These are phyloP conservation scores for Phortica okadai DNA, from an alignment of 2,888 invertebrate species.

Conservation along the genomic window DNA sequence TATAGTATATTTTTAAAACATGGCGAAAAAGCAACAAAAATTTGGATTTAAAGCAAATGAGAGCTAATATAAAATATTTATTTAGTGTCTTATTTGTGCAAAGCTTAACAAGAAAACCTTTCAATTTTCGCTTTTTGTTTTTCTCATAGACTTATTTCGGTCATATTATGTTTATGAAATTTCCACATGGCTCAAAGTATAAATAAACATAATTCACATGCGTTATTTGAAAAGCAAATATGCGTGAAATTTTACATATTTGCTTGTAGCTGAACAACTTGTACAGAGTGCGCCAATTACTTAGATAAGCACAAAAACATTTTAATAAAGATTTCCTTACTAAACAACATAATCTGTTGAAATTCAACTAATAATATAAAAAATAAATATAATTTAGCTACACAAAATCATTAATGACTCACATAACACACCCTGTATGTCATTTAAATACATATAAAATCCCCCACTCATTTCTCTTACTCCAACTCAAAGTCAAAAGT, in stretches of 20 bases:
- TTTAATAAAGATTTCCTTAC: neutral
- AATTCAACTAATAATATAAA: no score
- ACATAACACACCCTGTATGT: no score
- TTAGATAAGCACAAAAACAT: neutral
- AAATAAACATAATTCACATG: neutral
- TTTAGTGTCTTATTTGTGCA: neutral
- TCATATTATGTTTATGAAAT: no score
- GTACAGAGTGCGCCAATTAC: neutral
- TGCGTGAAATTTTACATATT: neutral
- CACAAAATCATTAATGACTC: no score
- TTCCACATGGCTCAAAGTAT: neutral
- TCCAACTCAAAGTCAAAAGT: conserved; percentile 2
- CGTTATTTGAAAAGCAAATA: conserved; percentile 3
- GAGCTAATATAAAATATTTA: neutral
- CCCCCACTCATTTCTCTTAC: no score
- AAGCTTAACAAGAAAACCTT: neutral
- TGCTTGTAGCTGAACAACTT: neutral
- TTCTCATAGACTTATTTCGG: no score
- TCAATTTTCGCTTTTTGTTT: neutral
- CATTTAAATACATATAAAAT: no score
- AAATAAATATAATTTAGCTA: no score
- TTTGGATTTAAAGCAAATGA: neutral
- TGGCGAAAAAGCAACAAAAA: neutral
- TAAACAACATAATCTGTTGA: neutral
- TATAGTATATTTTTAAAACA: neutral